Evolutionary conservation across 2,888 invertebrate genomes (phyloP).

Genomic region (Ennomos erosarius): DNA sequence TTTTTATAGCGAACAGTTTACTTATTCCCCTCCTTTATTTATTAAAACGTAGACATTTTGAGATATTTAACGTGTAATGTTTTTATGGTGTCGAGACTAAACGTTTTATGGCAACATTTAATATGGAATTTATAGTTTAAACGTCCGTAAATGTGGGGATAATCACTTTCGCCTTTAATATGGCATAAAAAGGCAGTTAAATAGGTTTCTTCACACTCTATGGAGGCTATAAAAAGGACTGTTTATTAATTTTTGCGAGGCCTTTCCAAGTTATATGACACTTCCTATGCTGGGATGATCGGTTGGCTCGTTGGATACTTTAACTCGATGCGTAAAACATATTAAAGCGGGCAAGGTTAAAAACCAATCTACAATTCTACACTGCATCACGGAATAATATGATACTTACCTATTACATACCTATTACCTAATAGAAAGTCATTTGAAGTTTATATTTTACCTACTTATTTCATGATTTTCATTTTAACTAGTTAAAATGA

Average conservation of each 20-base stretch:
- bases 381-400: too few relatives aligned
- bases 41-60: slow-evolving; percentile 37
- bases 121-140: slow-evolving; percentile 35
- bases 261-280: slow-evolving; percentile 5
- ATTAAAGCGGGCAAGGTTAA: too few relatives aligned
- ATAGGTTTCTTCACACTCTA: slow-evolving; percentile 12
- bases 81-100: slow-evolving; percentile 35
- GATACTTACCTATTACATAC: too few relatives aligned
- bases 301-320: too few relatives aligned
- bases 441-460: too few relatives aligned
- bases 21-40: slow-evolving; percentile 42
- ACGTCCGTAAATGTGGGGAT: slow-evolving; percentile 24
- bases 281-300: slow-evolving; percentile 3
- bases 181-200: slow-evolving; percentile 19
- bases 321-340: too few relatives aligned
- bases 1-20: slow-evolving; percentile 38
- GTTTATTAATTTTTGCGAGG: slow-evolving; percentile 15
- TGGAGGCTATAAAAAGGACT: slow-evolving; percentile 2
- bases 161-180: slow-evolving; percentile 28
- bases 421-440: too few relatives aligned
- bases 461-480: too few relatives aligned
- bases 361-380: too few relatives aligned
- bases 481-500: too few relatives aligned
- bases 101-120: slow-evolving; percentile 36
- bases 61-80: slow-evolving; percentile 32